Percentiles rank a stretch among this genome's conserved stretches.
Evolutionary conservation across 1,140 invertebrate species (phyloP).

Genomic region (Achatina immaculata): DNA sequence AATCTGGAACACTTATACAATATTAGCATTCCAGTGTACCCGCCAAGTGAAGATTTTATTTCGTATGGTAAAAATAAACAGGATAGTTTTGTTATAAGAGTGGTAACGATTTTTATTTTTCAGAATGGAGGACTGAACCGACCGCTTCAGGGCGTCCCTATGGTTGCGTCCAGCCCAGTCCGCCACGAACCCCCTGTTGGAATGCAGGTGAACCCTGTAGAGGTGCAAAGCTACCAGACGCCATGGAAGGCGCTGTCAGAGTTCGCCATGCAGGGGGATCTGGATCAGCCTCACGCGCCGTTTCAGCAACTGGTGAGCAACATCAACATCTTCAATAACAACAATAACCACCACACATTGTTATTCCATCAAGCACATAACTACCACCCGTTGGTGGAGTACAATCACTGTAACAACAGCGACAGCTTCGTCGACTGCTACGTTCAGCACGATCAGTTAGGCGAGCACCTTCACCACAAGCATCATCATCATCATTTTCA

Average conservation of each 20-base stretch:
- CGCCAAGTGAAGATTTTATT: too few relatives aligned
- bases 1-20: too few relatives aligned
- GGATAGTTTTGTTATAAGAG: too few relatives aligned
- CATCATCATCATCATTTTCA: neutral
- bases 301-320: constrained; percentile 94
- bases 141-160: constrained; percentile 88
- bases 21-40: too few relatives aligned
- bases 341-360: constrained; percentile 11
- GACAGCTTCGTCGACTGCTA: constrained; percentile 13
- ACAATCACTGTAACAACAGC: neutral
- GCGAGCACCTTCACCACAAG: constrained; percentile 1
- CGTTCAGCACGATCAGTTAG: neutral
- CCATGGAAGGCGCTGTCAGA: constrained; percentile 95
- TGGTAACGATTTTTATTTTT: too few relatives aligned
- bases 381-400: constrained; percentile 14
- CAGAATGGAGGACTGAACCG: constrained; percentile 87
- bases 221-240: constrained; percentile 95
- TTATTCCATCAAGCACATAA: constrained; percentile 13
- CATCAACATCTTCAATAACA: constrained; percentile 75
- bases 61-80: too few relatives aligned
- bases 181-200: constrained; percentile 79
- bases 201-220: constrained; percentile 74
- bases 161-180: constrained; percentile 95
- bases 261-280: constrained; percentile 93
- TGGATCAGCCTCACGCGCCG: constrained; percentile 86